A percentile compares a stretch with the other conserved stretches of the same genome.
These are phyloP conservation scores for Stegophylla sp. DNA, from an alignment of 2,888 invertebrate genomes.

Conservation along the genomic window DNA sequence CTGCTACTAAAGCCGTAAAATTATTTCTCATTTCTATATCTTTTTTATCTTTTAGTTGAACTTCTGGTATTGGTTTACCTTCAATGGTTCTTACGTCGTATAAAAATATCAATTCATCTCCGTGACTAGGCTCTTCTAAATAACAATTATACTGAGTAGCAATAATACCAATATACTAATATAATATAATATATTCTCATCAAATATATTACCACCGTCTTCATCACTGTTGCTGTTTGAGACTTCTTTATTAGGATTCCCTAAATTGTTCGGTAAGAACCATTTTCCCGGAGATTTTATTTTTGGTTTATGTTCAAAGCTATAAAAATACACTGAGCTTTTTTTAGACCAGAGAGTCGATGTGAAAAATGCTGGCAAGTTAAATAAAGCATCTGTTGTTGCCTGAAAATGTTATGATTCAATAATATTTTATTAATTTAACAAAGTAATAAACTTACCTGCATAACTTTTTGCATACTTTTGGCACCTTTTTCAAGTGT, in stretches of 20 bases:
- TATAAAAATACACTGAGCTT: constrained; percentile 74
- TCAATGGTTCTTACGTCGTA: constrained; percentile 70
- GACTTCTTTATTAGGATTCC: constrained; percentile 20
- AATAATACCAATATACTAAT: background rate
- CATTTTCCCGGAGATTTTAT: constrained; percentile 67
- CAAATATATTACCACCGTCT: constrained; percentile 29
- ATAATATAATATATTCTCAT: background rate
- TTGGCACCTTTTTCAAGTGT: constrained; percentile 58
- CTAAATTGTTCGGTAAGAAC: constrained; percentile 45
- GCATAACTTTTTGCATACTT: constrained; percentile 68
- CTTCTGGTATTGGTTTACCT: constrained; percentile 62
- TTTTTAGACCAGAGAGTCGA: constrained; percentile 71
- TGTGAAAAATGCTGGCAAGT: constrained; percentile 77
- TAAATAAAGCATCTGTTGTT: constrained; percentile 74
- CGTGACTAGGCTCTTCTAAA: constrained; percentile 66
- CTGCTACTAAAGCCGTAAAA: constrained; percentile 73
- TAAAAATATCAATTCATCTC: constrained; percentile 76
- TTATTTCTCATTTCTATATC: constrained; percentile 73
- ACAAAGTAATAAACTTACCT: constrained; percentile 65
- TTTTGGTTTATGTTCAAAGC: constrained; percentile 75
- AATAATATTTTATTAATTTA: constrained; percentile 19
- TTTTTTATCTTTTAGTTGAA: constrained; percentile 65
- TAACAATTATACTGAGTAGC: background rate
- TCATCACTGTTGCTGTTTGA: constrained; percentile 17
- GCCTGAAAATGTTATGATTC: constrained; percentile 65